Conservation (phyloP, 2,797 vertebrate species). For the Crenichthys baileyi region DNA sequence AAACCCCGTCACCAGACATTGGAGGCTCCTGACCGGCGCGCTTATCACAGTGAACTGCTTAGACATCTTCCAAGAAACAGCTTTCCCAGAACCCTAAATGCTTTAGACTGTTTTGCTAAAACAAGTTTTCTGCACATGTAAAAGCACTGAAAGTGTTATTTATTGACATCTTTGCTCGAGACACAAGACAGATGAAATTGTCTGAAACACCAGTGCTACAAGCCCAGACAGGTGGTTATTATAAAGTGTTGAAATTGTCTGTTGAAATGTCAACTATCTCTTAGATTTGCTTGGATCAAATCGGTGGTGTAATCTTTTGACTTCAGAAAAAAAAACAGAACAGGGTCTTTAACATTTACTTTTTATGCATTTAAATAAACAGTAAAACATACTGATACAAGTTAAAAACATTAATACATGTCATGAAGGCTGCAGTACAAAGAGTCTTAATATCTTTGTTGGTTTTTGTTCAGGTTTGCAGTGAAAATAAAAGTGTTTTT, state of each 20-base stretch:
- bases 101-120: neutral
- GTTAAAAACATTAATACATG: conserved; percentile 38
- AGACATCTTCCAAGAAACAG: conserved; percentile 83
- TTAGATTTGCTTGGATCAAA: neutral
- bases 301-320: neutral
- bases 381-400: conserved; percentile 19
- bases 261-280: neutral
- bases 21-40: conserved; percentile 92
- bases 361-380: neutral
- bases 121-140: conserved; percentile 11
- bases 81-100: conserved; percentile 77
- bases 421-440: neutral
- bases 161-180: neutral
- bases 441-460: neutral
- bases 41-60: conserved; percentile 93
- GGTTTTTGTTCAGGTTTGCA: conserved; percentile 4
- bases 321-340: neutral
- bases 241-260: conserved; percentile 28
- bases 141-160: conserved; percentile 24
- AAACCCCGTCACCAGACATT: conserved; percentile 90
- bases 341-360: neutral
- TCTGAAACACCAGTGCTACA: conserved; percentile 33
- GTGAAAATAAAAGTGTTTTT: conserved; percentile 24
- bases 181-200: conserved; percentile 9
- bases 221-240: conserved; percentile 11